A percentile compares a stretch with the other conserved stretches of the same genome.
Evolutionary conservation across 2,113 vertebrate species (phyloP).

Genomic region (Orthonyx spaldingii): DNA sequence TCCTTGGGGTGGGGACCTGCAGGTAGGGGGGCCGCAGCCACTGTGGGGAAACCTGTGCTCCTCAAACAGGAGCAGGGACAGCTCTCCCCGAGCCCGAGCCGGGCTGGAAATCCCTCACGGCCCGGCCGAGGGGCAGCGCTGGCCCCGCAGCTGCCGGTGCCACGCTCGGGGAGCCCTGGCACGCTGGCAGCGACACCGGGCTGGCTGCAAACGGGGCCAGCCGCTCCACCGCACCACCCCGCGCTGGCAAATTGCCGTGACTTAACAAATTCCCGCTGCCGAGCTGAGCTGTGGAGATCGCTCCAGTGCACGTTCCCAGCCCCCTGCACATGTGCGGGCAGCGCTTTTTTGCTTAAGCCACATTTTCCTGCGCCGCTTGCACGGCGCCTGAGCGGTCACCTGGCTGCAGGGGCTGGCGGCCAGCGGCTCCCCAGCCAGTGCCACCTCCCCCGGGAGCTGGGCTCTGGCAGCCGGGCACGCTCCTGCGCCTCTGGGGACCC

Average conservation of each 20-base stretch:
- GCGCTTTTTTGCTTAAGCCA: neutral
- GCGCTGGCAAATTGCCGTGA: conserved; percentile 36
- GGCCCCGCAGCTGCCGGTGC: neutral
- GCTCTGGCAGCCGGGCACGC: neutral
- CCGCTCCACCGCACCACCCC: neutral
- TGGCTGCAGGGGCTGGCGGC: neutral
- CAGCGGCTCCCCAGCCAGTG: rapidly evolving
- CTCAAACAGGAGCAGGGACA: rapidly evolving
- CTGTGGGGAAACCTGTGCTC: rapidly evolving
- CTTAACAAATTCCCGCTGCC: conserved; percentile 6
- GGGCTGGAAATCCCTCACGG: rapidly evolving
- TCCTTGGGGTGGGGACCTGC: neutral
- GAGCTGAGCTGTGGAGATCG: conserved; percentile 36
- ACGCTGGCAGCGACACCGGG: rapidly evolving
- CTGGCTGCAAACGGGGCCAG: conserved; percentile 10
- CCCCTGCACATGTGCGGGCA: neutral
- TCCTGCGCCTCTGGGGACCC: neutral
- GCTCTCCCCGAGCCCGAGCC: rapidly evolving
- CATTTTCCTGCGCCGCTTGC: neutral
- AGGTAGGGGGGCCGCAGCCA: rapidly evolving
- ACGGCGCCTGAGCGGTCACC: neutral
- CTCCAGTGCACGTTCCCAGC: conserved; percentile 16
- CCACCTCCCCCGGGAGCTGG: neutral
- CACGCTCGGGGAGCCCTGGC: neutral
- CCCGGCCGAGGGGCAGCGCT: rapidly evolving